phyloP scores from a whole-genome alignment of 2,797 vertebrate genomes.

The Hydrolagus colliei region DNA sequence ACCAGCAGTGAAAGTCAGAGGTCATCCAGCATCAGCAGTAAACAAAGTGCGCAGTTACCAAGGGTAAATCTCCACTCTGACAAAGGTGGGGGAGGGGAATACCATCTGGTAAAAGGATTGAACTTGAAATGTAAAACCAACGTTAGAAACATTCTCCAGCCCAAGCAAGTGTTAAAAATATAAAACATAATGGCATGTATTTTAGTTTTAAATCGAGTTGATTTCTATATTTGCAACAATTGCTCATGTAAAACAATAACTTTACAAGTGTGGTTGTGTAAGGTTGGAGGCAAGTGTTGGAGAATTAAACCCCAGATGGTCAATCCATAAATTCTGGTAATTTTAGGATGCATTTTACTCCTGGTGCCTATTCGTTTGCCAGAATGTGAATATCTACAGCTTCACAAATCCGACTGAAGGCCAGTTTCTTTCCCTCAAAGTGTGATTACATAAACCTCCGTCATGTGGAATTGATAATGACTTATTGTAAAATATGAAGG shows the following conservation, averaged over 20 bases:
- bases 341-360: neutral
- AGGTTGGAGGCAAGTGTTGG: neutral
- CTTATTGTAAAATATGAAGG: neutral
- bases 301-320: slow-evolving; percentile 28
- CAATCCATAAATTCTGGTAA: slow-evolving; percentile 19
- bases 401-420: neutral
- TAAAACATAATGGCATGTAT: neutral
- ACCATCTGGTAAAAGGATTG: no score
- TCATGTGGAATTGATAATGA: neutral
- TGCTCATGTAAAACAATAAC: slow-evolving; percentile 5
- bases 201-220: neutral
- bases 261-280: slow-evolving; percentile 25
- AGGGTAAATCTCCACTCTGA: no score
- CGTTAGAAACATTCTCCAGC: no score
- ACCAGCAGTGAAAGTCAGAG: neutral
- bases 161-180: neutral
- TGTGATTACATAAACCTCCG: slow-evolving; percentile 11
- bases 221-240: neutral
- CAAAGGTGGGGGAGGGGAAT: no score
- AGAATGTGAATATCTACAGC: slow-evolving; percentile 17
- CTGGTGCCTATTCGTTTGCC: slow-evolving; percentile 21
- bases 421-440: slow-evolving; percentile 5
- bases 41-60: neutral
- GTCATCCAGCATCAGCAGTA: neutral
- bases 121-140: no score